phyloP scores from a whole-genome alignment of 2,113 vertebrate species.

The Zosterops hypoxanthus region DNA sequence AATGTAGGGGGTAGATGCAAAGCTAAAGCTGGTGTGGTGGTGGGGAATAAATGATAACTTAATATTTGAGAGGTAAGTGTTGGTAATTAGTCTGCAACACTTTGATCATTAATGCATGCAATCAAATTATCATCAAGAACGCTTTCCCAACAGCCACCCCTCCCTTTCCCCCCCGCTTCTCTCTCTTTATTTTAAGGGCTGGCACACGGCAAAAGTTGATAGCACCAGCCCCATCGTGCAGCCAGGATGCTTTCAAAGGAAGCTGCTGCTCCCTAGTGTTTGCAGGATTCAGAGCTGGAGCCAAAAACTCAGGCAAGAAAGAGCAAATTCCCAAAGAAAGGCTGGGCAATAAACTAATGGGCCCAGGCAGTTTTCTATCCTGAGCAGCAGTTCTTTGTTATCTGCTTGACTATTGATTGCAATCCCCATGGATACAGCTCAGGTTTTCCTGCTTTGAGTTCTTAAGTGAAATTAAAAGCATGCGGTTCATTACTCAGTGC shows the following conservation, averaged over 20 bases:
- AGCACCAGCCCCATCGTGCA: not conserved
- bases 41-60: slow-evolving; percentile 67
- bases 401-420: slow-evolving; percentile 67
- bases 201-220: slow-evolving; percentile 47
- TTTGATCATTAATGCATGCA: slow-evolving; percentile 80
- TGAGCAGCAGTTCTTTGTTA: slow-evolving; percentile 57
- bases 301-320: not conserved
- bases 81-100: slow-evolving; percentile 78
- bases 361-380: slow-evolving; percentile 45
- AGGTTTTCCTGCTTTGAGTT: slow-evolving; percentile 68
- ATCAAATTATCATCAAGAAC: slow-evolving; percentile 79
- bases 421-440: slow-evolving; percentile 62
- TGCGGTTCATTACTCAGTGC: slow-evolving; percentile 55
- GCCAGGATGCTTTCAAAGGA: slow-evolving; percentile 60
- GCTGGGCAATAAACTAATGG: slow-evolving; percentile 60
- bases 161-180: not conserved
- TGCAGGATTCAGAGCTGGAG: slow-evolving; percentile 26
- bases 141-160: slow-evolving; percentile 48
- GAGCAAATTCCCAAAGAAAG: slow-evolving; percentile 8
- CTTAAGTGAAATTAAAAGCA: slow-evolving; percentile 75
- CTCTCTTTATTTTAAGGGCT: slow-evolving; percentile 66
- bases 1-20: not conserved
- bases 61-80: slow-evolving; percentile 76
- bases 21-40: not conserved
- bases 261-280: slow-evolving; percentile 76